These are phyloP conservation scores for Empis livida DNA, from an alignment of 2,888 invertebrate genomes.

Conservation along the genomic window DNA sequence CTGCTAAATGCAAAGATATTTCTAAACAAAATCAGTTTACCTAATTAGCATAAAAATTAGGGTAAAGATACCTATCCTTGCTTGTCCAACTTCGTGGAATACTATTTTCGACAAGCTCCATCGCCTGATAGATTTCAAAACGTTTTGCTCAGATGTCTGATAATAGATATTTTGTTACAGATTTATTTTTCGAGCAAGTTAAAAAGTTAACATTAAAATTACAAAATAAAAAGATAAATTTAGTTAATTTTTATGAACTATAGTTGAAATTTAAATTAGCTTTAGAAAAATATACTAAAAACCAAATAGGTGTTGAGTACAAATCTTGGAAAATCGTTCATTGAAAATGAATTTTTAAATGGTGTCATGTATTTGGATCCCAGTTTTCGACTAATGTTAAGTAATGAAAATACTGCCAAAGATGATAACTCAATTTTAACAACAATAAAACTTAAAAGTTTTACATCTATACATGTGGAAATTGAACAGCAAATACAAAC, in stretches of 20 bases:
- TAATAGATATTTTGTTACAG: not conserved
- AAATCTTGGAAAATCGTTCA: not conserved
- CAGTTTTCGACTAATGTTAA: too few relatives aligned
- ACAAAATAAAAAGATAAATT: not conserved
- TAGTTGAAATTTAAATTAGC: not conserved
- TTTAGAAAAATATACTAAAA: not conserved
- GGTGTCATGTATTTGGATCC: not conserved
- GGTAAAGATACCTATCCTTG: not conserved
- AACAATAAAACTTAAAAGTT: too few relatives aligned
- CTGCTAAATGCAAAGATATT: not conserved
- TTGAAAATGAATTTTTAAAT: not conserved
- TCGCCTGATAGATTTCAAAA: not conserved
- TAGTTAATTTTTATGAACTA: not conserved
- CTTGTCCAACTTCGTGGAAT: not conserved
- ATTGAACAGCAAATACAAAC: too few relatives aligned
- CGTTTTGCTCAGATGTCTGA: not conserved
- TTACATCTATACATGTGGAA: too few relatives aligned
- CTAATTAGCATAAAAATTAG: not conserved
- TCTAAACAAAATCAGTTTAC: not conserved
- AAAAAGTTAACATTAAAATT: conserved; percentile 1
- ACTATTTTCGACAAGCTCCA: not conserved
- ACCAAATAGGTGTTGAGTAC: not conserved
- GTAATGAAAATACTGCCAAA: too few relatives aligned
- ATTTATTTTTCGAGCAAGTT: conserved; percentile 1
- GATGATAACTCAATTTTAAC: too few relatives aligned